phyloP scores from a whole-genome alignment of 2,113 vertebrate genomes.

The Laterallus jamaicensis region DNA sequence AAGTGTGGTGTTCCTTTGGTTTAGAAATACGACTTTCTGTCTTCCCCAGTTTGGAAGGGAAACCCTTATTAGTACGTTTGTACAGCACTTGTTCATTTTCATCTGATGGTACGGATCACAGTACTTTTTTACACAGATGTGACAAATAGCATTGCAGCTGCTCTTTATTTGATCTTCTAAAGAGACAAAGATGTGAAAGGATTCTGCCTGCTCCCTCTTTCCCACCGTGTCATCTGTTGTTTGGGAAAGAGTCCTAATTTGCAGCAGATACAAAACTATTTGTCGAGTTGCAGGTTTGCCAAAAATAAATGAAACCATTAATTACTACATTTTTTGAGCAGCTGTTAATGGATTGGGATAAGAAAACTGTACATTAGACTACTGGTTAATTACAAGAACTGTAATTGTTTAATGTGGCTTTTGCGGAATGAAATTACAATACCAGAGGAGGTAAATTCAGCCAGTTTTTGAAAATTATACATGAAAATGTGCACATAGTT shows the following conservation, averaged over 20 bases:
- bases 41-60: background rate
- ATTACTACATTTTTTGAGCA: conserved; percentile 81
- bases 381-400: conserved; percentile 68
- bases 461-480: conserved; percentile 20
- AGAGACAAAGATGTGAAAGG: conserved; percentile 66
- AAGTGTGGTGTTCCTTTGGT: background rate
- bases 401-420: conserved; percentile 66
- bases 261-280: conserved; percentile 77
- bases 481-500: background rate
- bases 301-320: conserved; percentile 87
- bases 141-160: conserved; percentile 68
- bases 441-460: conserved; percentile 46
- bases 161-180: conserved; percentile 73
- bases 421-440: conserved; percentile 53
- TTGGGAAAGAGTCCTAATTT: conserved; percentile 79
- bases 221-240: conserved; percentile 71
- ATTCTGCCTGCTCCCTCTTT: conserved; percentile 55
- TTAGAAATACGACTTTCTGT: background rate
- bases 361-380: conserved; percentile 74
- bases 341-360: conserved; percentile 79
- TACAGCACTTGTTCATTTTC: conserved; percentile 15
- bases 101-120: background rate
- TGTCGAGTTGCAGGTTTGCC: conserved; percentile 78
- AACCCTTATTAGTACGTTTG: background rate
- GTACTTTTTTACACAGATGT: conserved; percentile 55